Evolutionary conservation across 1,140 invertebrate species (phyloP).

Genomic region (Dendroctonus valens): DNA sequence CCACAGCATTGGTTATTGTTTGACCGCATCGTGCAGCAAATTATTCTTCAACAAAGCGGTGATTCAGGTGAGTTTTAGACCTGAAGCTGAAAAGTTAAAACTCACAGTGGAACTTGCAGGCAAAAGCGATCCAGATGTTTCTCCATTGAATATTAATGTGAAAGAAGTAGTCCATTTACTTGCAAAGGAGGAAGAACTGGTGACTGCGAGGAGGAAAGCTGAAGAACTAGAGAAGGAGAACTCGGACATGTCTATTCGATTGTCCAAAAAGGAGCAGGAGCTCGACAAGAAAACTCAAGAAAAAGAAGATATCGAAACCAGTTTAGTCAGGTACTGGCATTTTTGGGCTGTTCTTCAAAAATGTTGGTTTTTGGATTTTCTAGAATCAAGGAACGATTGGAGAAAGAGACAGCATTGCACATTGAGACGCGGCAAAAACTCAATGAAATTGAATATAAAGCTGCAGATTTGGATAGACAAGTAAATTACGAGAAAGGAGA

Average conservation of each 20-base stretch:
- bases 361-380: slow-evolving; percentile 2
- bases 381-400: slow-evolving; percentile 84
- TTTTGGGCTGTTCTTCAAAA: background rate
- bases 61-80: slow-evolving; percentile 11
- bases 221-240: slow-evolving; percentile 88
- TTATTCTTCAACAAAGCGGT: slow-evolving; percentile 78
- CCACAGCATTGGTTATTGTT: slow-evolving; percentile 92
- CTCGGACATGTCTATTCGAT: slow-evolving; percentile 76
- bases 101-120: slow-evolving; percentile 6
- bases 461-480: slow-evolving; percentile 72
- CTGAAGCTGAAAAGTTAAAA: background rate
- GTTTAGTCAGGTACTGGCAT: slow-evolving; percentile 54
- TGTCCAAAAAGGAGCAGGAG: slow-evolving; percentile 93
- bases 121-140: slow-evolving; percentile 73
- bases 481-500: slow-evolving; percentile 81
- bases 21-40: slow-evolving; percentile 94
- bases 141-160: slow-evolving; percentile 82
- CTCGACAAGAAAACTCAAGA: slow-evolving; percentile 85
- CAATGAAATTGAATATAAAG: slow-evolving; percentile 70
- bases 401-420: slow-evolving; percentile 84
- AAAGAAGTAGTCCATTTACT: slow-evolving; percentile 86
- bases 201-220: slow-evolving; percentile 81
- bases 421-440: slow-evolving; percentile 80
- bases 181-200: slow-evolving; percentile 91
- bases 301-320: slow-evolving; percentile 88